phyloP scores from a whole-genome alignment of 2,888 invertebrate genomes.

The Glaucopsyche alexis region DNA sequence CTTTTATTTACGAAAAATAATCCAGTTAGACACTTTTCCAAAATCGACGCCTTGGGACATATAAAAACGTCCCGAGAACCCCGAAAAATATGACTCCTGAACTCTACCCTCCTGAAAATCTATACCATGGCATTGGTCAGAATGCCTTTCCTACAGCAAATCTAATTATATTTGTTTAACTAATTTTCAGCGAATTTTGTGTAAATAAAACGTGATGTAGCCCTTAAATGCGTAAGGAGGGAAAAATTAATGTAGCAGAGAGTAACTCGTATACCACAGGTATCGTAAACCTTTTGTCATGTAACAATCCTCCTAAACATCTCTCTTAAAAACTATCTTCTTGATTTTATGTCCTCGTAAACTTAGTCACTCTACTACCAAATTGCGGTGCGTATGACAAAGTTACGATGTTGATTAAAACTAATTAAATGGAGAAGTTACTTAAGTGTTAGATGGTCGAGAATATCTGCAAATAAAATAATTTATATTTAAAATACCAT shows the following conservation, averaged over 20 bases:
- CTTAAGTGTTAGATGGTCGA: background rate
- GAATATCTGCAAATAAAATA: background rate
- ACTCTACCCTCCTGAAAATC: constrained; percentile 8
- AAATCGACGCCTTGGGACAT: background rate
- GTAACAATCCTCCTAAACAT: constrained; percentile 38
- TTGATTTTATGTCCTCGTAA: constrained; percentile 63
- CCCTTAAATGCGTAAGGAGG: background rate
- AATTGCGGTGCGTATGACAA: constrained; percentile 60
- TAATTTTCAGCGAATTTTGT: background rate
- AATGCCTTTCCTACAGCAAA: background rate
- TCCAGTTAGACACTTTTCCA: background rate
- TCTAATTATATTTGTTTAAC: background rate
- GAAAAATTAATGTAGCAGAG: constrained; percentile 10
- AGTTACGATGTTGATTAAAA: constrained; percentile 44
- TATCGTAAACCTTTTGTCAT: background rate
- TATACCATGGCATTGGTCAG: background rate
- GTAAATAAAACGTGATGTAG: constrained; percentile 3
- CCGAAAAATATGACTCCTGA: background rate
- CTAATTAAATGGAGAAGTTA: constrained; percentile 25
- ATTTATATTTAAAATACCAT: too few species aligned
- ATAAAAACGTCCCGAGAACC: background rate
- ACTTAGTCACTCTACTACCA: constrained; percentile 47
- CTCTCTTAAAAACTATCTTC: constrained; percentile 52
- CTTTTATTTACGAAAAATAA: background rate
- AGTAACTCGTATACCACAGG: background rate